Evolutionary conservation across 2,888 invertebrate genomes (phyloP).

Genomic region (Caenorhabditis afra): DNA sequence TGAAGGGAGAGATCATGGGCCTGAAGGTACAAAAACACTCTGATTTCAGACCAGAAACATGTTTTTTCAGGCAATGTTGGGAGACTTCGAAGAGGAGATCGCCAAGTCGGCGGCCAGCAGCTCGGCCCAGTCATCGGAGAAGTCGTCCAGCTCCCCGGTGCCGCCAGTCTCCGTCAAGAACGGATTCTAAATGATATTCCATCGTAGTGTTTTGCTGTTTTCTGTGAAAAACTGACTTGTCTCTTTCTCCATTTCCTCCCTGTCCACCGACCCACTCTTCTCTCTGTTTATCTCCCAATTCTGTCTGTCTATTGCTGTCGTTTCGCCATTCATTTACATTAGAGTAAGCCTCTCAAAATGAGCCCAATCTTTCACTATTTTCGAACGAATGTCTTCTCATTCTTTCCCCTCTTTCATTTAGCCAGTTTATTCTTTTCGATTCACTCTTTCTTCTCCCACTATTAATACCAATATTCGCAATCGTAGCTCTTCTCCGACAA

Average conservation of each 20-base stretch:
- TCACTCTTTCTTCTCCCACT: background rate
- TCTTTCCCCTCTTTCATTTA: background rate
- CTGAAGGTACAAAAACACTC: conserved; percentile 68
- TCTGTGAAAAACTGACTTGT: conserved; percentile 48
- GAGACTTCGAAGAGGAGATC: conserved; percentile 71
- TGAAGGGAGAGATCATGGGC: conserved; percentile 80
- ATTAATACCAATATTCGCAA: conserved; percentile 1
- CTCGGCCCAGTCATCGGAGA: conserved; percentile 42
- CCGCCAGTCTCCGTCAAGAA: conserved; percentile 59
- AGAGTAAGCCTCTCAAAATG: background rate
- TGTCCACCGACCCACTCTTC: background rate
- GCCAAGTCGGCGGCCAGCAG: conserved; percentile 39
- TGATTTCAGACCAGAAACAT: background rate
- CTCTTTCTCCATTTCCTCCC: conserved; percentile 14
- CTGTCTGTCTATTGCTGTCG: conserved; percentile 34
- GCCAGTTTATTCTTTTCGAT: background rate
- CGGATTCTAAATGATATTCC: conserved; percentile 38
- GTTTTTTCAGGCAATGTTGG: conserved; percentile 73
- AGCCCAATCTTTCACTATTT: background rate
- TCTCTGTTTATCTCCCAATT: conserved; percentile 1
- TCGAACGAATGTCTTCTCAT: background rate
- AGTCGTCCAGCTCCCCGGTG: conserved; percentile 52
- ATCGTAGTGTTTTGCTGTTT: conserved; percentile 13
- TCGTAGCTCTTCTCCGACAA: conserved; percentile 1
- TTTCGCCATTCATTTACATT: conserved; percentile 2